Percentiles rank a stretch among this genome's conserved stretches.
phyloP scores from a whole-genome alignment of 2,797 vertebrate genomes.

The Momotus momota region DNA sequence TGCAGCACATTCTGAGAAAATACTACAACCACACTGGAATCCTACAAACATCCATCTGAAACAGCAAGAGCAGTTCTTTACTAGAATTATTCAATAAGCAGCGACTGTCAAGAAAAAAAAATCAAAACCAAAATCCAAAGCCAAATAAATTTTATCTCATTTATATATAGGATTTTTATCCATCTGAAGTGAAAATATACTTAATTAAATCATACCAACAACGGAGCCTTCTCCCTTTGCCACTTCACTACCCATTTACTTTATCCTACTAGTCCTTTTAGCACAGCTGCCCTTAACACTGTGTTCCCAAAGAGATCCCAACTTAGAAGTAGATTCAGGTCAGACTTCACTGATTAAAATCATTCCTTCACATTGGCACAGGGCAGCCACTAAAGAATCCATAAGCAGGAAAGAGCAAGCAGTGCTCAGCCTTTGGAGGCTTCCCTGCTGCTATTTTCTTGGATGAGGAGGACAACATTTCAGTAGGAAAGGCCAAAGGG shows the following conservation, averaged over 20 bases:
- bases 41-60: background rate
- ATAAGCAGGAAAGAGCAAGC: background rate
- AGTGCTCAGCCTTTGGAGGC: background rate
- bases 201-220: constrained; percentile 16
- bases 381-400: background rate
- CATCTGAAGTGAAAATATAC: constrained; percentile 38
- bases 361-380: background rate
- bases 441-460: background rate
- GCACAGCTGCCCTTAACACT: background rate
- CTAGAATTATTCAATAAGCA: background rate
- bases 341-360: constrained; percentile 7
- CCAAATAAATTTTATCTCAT: constrained; percentile 45
- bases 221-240: background rate
- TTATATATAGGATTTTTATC: constrained; percentile 38
- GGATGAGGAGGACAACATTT: background rate
- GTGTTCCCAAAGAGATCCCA: background rate
- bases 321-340: background rate
- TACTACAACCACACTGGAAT: background rate
- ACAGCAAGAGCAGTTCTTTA: background rate
- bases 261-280: background rate
- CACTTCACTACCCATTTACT: background rate
- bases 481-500: background rate
- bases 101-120: background rate
- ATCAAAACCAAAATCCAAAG: background rate
- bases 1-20: background rate